These are phyloP conservation scores for Mycteria americana DNA, from an alignment of 2,797 vertebrate genomes.

Conservation along the genomic window DNA sequence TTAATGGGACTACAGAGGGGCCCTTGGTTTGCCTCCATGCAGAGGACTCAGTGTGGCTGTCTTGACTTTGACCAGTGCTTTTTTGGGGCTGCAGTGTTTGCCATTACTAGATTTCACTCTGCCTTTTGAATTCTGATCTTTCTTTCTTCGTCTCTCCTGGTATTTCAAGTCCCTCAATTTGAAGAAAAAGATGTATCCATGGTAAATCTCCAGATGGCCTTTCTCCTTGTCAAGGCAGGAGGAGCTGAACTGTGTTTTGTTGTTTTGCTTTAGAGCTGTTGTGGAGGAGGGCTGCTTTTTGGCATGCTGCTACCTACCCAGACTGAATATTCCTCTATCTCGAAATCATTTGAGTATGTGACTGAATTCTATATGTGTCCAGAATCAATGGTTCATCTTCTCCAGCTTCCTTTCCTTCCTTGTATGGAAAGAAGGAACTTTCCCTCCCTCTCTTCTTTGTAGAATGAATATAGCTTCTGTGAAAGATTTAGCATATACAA, in stretches of 20 bases:
- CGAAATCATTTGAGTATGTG: conserved; percentile 13
- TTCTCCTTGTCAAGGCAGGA: background rate
- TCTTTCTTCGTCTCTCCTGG: background rate
- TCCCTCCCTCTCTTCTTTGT: background rate
- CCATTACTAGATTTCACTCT: background rate
- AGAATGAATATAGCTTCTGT: background rate
- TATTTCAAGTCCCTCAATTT: background rate
- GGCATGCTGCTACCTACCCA: background rate
- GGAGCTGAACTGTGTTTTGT: background rate
- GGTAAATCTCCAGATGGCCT: background rate
- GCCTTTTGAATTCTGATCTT: background rate
- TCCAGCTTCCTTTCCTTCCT: conserved; percentile 20
- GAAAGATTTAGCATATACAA: background rate
- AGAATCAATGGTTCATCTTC: conserved; percentile 14
- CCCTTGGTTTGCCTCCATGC: background rate
- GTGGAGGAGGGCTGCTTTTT: background rate
- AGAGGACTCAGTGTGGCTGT: background rate
- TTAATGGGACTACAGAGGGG: background rate
- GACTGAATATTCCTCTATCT: conserved; percentile 10
- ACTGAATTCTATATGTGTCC: conserved; percentile 9
- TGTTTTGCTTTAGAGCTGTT: conserved; percentile 2
- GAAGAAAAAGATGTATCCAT: background rate
- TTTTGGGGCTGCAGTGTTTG: background rate
- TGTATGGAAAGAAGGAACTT: conserved; percentile 15
- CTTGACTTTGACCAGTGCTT: background rate